Evolutionary conservation across 2,888 invertebrate genomes (phyloP), one percentile per base, ranked within the genome.

Genomic region (Melieria crassipennis): DNA sequence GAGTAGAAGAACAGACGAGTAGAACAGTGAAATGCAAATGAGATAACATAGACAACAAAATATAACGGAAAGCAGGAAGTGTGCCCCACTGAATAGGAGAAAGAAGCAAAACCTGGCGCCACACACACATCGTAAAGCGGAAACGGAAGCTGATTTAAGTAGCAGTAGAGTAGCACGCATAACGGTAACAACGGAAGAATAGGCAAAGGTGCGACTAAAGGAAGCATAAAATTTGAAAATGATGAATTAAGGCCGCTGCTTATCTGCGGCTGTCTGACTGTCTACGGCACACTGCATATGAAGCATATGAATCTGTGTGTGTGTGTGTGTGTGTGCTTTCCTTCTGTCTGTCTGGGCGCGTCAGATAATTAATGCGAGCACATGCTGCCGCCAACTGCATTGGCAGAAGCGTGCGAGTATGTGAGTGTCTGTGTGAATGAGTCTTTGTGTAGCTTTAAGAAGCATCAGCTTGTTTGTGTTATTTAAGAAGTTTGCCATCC

Each of bases 141-240:
- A 30, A 30, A 30, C 30, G 30, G 30, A 30, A 30, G 30, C 30
- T 30, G 30, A 30, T 30, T 30, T 30, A 52, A 6, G 13, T 52
- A 52, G 5, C 11, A 5, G 10, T 13, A 48, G 0, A 47, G 4
- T 7, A 48, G 4, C 5, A 10, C 11, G 5, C 6, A 52, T 9
- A 5, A n/a, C 5, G 13, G 16, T 11, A n/a, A 43, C 9, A 52
- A 55, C 55, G 55, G 55, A 65, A 65, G 55, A 30, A 9, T 16
- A 65, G n/a, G 42, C 55, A 55, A 52, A 4, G 65, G 55, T 55
- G 56, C 43, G 9, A 43, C 55, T 42, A 30, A 4, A 67, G 67
- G 46, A 60, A 61, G 60, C 60, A 67, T 42, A 16, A 7, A 67
- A 67, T 67, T 67, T 47, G 16, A 4, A 67, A 61, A 67, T 67